phyloP scores from a whole-genome alignment of 2,113 vertebrate species.

The Polyodon spathula region DNA sequence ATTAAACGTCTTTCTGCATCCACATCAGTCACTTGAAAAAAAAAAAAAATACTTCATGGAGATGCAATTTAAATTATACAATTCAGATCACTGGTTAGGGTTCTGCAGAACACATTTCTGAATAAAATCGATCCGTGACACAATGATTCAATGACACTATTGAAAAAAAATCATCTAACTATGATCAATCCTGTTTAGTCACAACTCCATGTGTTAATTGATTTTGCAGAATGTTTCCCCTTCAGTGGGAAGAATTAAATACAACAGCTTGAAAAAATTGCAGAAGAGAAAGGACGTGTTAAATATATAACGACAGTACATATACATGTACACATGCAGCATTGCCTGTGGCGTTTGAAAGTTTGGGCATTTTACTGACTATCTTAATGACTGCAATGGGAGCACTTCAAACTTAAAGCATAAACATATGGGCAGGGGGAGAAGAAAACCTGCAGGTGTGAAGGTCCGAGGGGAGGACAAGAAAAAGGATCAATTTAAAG shows the following conservation, averaged over 20 bases:
- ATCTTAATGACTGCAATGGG: neutral
- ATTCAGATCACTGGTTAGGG: neutral
- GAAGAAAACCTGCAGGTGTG: constrained; percentile 13
- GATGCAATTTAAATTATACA: neutral
- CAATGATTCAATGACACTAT: constrained; percentile 3
- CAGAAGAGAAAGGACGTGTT: constrained; percentile 21
- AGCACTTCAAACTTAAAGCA: neutral
- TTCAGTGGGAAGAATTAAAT: constrained; percentile 12
- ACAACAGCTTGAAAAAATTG: constrained; percentile 18
- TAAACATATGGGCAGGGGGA: neutral
- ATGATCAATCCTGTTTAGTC: constrained; percentile 7
- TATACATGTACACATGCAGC: too few relatives aligned
- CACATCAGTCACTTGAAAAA: too few relatives aligned
- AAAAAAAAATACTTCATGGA: too few relatives aligned
- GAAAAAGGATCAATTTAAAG: constrained; percentile 10
- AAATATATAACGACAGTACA: constrained; percentile 25
- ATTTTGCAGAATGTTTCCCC: constrained; percentile 15
- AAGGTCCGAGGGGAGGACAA: constrained; percentile 12
- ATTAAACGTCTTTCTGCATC: too few relatives aligned
- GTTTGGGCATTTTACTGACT: constrained; percentile 19
- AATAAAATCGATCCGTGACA: constrained; percentile 1
- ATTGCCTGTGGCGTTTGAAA: constrained; percentile 19
- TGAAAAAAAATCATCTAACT: neutral
- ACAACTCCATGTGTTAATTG: constrained; percentile 7
- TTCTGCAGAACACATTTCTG: neutral